Evolutionary conservation across 2,797 vertebrate species (phyloP), one percentile per base, ranked within the genome.

Genomic region (Australoheros facetus): DNA sequence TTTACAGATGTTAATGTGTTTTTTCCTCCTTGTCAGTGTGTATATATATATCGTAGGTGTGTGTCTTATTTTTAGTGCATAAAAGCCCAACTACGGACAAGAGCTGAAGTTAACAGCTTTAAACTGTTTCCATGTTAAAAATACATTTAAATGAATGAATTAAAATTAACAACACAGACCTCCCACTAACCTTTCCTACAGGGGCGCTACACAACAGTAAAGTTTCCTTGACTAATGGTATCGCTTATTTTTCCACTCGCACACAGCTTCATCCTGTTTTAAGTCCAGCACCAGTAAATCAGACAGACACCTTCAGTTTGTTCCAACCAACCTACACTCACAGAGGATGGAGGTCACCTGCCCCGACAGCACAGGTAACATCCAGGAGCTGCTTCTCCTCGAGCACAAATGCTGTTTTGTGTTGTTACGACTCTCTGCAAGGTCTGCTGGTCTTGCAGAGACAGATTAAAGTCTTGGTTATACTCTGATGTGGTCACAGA

Each of bases 261-360:
- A 0, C 28, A 2, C 85, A 89, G 90, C 21, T 88, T 85, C 96
- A 91, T 62, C 79, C n/a, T 96, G 95, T 75, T 98, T 99, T 78
- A 99, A 98, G 93, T 95, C 97, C 58, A 98, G 97, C 94, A 95
- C 94, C 91, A 96, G 94, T 71, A 98, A 97, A 93, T 96, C 96
- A 55, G 96, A 98, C 87, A 96, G 96, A 89, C 96, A 96, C n/a
- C 94, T 99, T 71, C 97, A 98, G 95, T 99, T 99, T 85, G 95
- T 99, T 85, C 97, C 98, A 2, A 92, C 98, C 90, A 99, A 99
- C 94, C 96, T 99, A 45, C 98, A 99, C 93, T 85, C 96, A 1
- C 98, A 99, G 91, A 96, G 97, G 92, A 99, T 99, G 97, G 95
- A 96, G 0, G 97, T 98, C 77, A 96, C 95, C 37, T 92, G 92